Conservation (phyloP, 1,140 invertebrate genomes). For the Cataglyphis hispanica region DNA sequence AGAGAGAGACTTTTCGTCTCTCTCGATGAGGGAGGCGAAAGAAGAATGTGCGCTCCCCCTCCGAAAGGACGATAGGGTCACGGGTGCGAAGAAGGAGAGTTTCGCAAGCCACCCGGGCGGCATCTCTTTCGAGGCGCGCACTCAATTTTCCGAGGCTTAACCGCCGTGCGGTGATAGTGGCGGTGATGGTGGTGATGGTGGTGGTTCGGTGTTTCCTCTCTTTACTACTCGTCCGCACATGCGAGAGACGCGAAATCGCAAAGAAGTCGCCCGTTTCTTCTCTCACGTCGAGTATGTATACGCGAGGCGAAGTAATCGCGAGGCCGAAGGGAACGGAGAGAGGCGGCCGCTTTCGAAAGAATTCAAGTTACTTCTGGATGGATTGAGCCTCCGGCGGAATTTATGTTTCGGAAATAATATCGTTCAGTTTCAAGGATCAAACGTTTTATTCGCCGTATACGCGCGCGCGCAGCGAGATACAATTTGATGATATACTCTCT, state of each 20-base stretch:
- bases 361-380: constrained; percentile 52
- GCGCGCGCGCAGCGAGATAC: not conserved
- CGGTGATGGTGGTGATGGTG: constrained; percentile 3
- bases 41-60: constrained; percentile 12
- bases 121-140: constrained; percentile 74
- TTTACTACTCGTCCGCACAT: constrained; percentile 54
- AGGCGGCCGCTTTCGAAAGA: constrained; percentile 12
- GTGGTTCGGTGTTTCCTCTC: constrained; percentile 58
- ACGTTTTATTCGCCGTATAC: constrained; percentile 20
- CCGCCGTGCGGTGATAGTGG: constrained; percentile 43
- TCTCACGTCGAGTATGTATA: constrained; percentile 10
- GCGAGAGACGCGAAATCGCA: constrained; percentile 66
- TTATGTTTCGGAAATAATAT: constrained; percentile 63
- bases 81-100: not conserved
- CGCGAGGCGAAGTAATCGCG: not conserved
- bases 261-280: constrained; percentile 55
- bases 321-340: not conserved
- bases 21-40: not conserved
- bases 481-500: constrained; percentile 37
- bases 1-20: constrained; percentile 42
- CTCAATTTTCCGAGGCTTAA: constrained; percentile 85
- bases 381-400: constrained; percentile 15
- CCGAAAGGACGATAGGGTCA: constrained; percentile 24
- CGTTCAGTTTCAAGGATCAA: constrained; percentile 38
- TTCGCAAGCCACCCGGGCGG: constrained; percentile 34